Evolutionary conservation across 2,113 vertebrate genomes (phyloP), one percentile per base, ranked within the genome.

Genomic region (Acanthisitta chloris): DNA sequence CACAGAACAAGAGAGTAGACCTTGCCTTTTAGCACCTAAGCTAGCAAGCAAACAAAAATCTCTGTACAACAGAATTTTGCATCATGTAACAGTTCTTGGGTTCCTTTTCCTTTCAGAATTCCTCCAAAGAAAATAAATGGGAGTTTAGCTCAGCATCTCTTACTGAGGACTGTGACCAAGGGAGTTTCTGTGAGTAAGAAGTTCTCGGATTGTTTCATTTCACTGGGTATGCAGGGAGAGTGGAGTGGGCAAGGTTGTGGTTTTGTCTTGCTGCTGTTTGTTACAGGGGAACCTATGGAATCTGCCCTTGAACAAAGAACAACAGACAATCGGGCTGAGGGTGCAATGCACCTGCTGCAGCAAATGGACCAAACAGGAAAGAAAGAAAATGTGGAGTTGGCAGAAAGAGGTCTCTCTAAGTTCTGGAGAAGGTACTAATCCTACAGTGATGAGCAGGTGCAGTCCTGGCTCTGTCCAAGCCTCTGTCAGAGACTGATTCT

Each of bases 341-440:
- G 61, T 51, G 9, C 42, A 17, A 10, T 17, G 48, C 92, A 84
- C 73, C 45, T 73, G 0, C 49, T 14, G 55, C 89, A 92, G 66
- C 85, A 70, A 59, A 25, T 7, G 26, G 57, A 59, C 18, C 87
- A 25, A 33, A 14, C 8, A 23, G 42, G 15, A 15, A 55, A 42
- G 19, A 11, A 46, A 71, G 81, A 38, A 54, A 33, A 8, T 1
- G 0, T 2, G 4, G 57, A 81, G 52, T 36, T 52, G 2, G 51
- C 55, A 79, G 65, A 61, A 81, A 33, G 74, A 80, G 34, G 90
- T 61, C 34, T 96, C 25, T 85, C 49, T 4, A 23, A 15, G 9
- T 61, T 95, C 81, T 92, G 90, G 87, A 95, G 79, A 88, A 96
- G 96, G 95, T 97, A 91, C 43, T 28, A 17, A 38, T 8, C 4